A percentile compares a stretch with the other conserved stretches of the same genome.
These are phyloP conservation scores for Agapostemon virescens DNA, from an alignment of 2,888 invertebrate species.

Conservation along the genomic window DNA sequence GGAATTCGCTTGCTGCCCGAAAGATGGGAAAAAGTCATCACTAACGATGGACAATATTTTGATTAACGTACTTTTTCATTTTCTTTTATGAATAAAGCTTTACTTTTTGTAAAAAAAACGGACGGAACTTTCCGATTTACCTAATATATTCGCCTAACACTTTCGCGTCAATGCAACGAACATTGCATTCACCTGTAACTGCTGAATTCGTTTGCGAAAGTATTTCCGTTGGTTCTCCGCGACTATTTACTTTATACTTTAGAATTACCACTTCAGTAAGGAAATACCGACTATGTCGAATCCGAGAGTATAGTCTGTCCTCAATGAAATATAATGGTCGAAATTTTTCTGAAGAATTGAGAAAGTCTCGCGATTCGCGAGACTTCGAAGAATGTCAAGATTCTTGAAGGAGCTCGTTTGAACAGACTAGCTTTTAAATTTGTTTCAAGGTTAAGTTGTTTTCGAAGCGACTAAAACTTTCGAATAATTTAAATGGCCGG, in stretches of 20 bases:
- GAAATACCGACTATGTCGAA: not conserved
- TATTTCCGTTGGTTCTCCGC: too few species aligned
- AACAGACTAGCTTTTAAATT: not conserved
- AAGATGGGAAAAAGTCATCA: too few species aligned
- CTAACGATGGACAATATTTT: too few species aligned
- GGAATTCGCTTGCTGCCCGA: too few species aligned
- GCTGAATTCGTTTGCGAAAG: too few species aligned
- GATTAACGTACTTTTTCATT: too few species aligned
- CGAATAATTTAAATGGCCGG: not conserved
- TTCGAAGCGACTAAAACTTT: not conserved
- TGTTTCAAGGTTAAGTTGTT: conserved; percentile 1
- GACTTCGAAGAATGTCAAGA: not conserved
- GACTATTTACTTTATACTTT: not conserved
- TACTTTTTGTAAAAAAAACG: too few species aligned
- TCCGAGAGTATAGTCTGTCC: not conserved
- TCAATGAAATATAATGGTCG: not conserved
- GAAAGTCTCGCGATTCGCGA: not conserved
- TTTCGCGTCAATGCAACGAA: too few species aligned
- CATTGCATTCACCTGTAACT: too few species aligned
- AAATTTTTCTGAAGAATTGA: not conserved
- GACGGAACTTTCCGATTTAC: too few species aligned
- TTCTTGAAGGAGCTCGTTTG: not conserved
- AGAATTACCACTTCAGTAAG: not conserved
- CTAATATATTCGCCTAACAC: too few species aligned
- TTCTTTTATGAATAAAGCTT: too few species aligned